Evolutionary conservation across 2,888 invertebrate genomes (phyloP).

Genomic region (Euphydryas editha): DNA sequence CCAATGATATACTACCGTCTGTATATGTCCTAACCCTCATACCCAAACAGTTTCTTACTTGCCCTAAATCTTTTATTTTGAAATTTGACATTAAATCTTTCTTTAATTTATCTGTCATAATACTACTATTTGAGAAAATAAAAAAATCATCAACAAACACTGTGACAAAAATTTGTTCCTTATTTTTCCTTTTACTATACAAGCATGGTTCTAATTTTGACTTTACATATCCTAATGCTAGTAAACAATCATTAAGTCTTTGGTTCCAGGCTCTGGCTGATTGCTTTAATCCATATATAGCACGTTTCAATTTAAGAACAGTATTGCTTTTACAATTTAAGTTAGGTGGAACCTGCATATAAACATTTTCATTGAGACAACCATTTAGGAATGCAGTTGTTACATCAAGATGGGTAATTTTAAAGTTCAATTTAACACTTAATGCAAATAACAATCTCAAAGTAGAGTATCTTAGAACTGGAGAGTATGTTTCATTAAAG

Average conservation of each 20-base stretch:
- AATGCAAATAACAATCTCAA: slow-evolving; percentile 37
- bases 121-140: too few relatives aligned
- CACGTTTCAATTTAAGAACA: slow-evolving; percentile 31
- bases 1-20: too few relatives aligned
- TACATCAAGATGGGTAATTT: slow-evolving; percentile 40
- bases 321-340: slow-evolving; percentile 23
- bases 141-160: too few relatives aligned
- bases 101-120: too few relatives aligned
- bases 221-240: slow-evolving; percentile 33
- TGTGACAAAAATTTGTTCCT: too few relatives aligned
- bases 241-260: slow-evolving; percentile 31
- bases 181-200: not conserved
- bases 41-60: too few relatives aligned
- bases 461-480: slow-evolving; percentile 33
- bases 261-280: slow-evolving; percentile 31
- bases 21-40: too few relatives aligned
- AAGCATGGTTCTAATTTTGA: slow-evolving; percentile 25
- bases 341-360: slow-evolving; percentile 30
- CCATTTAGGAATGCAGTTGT: slow-evolving; percentile 39
- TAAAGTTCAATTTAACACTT: slow-evolving; percentile 28
- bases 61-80: too few relatives aligned
- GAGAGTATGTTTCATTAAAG: slow-evolving; percentile 38
- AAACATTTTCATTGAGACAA: slow-evolving; percentile 31
- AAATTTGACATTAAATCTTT: too few relatives aligned
- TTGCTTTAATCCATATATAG: slow-evolving; percentile 41